phyloP scores from a whole-genome alignment of 2,888 invertebrate species.

The Xestobium rufovillosum region DNA sequence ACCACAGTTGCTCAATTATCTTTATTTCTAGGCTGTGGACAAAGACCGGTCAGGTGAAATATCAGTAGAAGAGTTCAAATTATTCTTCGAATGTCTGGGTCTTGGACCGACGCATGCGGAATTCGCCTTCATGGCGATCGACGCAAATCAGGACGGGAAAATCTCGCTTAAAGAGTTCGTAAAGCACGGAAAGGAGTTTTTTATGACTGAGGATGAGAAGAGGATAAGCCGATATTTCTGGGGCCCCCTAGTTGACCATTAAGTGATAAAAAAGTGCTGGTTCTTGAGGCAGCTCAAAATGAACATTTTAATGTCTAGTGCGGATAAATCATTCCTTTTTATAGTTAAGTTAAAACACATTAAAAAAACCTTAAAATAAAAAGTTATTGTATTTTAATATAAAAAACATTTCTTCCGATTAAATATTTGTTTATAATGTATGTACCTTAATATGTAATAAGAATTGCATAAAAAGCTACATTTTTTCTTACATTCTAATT shows the following conservation, averaged over 20 bases:
- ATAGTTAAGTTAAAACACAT: too few relatives aligned
- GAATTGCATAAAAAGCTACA: too few relatives aligned
- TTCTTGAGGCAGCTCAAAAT: too few relatives aligned
- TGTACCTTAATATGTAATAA: too few relatives aligned
- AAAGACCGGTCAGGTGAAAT: conserved; percentile 72
- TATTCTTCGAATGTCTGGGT: conserved; percentile 75
- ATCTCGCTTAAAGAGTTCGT: conserved; percentile 71
- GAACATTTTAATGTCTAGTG: too few relatives aligned
- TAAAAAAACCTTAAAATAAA: too few relatives aligned
- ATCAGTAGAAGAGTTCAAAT: conserved; percentile 71
- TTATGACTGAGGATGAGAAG: conserved; percentile 66
- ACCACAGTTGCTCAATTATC: conserved; percentile 2
- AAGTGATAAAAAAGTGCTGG: too few relatives aligned
- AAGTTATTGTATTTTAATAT: too few relatives aligned
- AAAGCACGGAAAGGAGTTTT: conserved; percentile 72
- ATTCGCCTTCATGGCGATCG: conserved; percentile 70
- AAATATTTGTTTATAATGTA: too few relatives aligned
- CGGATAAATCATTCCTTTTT: too few relatives aligned
- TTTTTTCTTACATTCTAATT: too few relatives aligned
- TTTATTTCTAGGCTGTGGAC: conserved; percentile 63
- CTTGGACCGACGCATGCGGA: conserved; percentile 67
- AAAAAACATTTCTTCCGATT: too few relatives aligned
- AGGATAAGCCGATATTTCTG: conserved; percentile 78
- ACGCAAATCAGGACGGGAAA: conserved; percentile 71
- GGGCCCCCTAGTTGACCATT: conserved; percentile 66